Evolutionary conservation across 2,113 vertebrate species (phyloP).

Genomic region (Sinosuthora webbiana): DNA sequence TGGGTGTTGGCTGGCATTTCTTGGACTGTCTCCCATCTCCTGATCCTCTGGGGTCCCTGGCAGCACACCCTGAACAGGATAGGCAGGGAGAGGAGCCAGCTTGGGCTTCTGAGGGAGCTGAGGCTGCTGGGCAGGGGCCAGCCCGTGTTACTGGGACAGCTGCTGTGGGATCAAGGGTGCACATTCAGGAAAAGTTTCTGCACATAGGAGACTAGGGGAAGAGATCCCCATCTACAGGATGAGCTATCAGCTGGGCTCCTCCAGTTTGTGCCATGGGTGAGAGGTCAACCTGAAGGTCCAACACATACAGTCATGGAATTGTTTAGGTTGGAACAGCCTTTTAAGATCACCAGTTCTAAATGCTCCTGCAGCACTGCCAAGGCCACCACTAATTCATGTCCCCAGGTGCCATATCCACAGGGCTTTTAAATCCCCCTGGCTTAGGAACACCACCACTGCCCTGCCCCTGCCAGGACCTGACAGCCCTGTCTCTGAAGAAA

Average conservation of each 20-base stretch:
- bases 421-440: background rate
- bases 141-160: constrained; percentile 7
- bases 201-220: background rate
- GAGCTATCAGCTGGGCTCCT: background rate
- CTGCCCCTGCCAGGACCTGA: background rate
- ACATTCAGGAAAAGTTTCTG: background rate
- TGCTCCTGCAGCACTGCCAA: background rate
- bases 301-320: background rate
- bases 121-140: background rate
- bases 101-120: background rate
- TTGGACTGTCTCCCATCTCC: background rate
- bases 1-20: background rate
- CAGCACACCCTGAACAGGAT: background rate
- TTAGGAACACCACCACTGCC: background rate
- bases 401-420: background rate
- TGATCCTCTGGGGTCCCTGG: background rate
- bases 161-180: background rate
- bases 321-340: background rate
- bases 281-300: background rate
- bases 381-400: background rate
- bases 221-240: background rate
- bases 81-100: constrained; percentile 1
- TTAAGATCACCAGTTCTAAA: background rate
- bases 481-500: background rate
- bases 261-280: accelerated